Evolutionary conservation across 1,140 invertebrate species (phyloP).

Genomic region (Heliconius nattereri): DNA sequence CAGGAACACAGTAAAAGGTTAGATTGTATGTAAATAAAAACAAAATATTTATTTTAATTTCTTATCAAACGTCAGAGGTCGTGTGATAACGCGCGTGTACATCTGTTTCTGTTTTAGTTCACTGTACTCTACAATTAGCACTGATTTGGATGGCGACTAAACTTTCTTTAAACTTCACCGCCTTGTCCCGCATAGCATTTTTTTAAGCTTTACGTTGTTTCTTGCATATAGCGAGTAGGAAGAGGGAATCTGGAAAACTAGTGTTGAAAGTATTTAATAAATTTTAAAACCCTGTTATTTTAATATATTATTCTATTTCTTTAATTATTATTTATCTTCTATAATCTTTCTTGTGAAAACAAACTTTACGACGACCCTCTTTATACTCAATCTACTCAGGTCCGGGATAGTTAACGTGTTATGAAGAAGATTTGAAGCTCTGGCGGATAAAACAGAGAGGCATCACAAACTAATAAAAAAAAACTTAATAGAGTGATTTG

Average conservation of each 20-base stretch:
- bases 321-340: too few species aligned
- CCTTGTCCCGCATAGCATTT: neutral
- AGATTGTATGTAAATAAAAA: neutral
- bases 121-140: slow-evolving; percentile 13
- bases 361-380: too few species aligned
- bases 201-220: neutral
- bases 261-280: neutral
- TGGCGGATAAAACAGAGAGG: too few species aligned
- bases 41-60: slow-evolving; percentile 4
- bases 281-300: too few species aligned
- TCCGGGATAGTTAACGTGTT: too few species aligned
- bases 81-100: slow-evolving; percentile 12
- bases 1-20: neutral
- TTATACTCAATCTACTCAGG: too few species aligned
- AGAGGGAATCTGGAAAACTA: neutral
- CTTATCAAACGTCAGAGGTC: slow-evolving; percentile 28
- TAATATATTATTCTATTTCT: too few species aligned
- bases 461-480: too few species aligned
- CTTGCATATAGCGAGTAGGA: neutral
- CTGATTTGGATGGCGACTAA: neutral
- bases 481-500: too few species aligned
- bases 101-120: slow-evolving; percentile 26
- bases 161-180: too few species aligned
- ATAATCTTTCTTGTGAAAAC: too few species aligned
- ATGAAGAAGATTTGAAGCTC: too few species aligned